Percentiles rank a stretch among this genome's conserved stretches.
Evolutionary conservation across 2,888 invertebrate species (phyloP).

Genomic region (Xestia xanthographa): DNA sequence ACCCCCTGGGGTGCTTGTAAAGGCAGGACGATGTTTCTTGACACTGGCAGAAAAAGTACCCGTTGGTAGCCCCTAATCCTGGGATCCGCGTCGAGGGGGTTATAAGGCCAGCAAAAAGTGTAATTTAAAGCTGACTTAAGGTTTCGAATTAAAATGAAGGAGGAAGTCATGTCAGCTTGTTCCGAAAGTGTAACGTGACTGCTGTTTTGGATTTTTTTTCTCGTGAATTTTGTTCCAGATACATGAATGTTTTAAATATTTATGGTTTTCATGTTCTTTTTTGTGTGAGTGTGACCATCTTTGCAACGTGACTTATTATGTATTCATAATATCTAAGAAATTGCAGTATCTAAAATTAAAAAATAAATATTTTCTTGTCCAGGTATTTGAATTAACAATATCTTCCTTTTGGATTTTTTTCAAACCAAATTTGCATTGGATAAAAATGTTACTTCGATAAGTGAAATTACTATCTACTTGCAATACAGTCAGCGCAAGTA

Average conservation of each 20-base stretch:
- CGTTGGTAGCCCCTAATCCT: slow-evolving; percentile 85
- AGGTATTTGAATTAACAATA: background rate
- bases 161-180: slow-evolving; percentile 70
- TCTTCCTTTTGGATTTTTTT: background rate
- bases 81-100: slow-evolving; percentile 86
- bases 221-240: background rate
- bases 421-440: background rate
- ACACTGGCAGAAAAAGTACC: slow-evolving; percentile 87
- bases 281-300: background rate
- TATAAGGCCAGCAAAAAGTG: slow-evolving; percentile 88
- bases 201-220: slow-evolving; percentile 31
- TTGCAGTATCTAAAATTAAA: background rate
- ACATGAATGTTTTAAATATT: slow-evolving; percentile 13
- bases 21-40: slow-evolving; percentile 88
- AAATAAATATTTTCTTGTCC: background rate
- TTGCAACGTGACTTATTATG: background rate
- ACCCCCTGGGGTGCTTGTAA: slow-evolving; percentile 91
- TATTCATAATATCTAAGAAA: background rate
- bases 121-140: slow-evolving; percentile 90
- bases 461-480: background rate
- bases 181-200: slow-evolving; percentile 56
- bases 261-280: background rate
- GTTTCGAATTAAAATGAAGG: slow-evolving; percentile 90
- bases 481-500: background rate
- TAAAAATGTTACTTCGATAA: background rate